Percentiles rank a stretch among this genome's conserved stretches.
phyloP scores from a whole-genome alignment of 2,113 vertebrate species.

The Chiloscyllium plagiosum region DNA sequence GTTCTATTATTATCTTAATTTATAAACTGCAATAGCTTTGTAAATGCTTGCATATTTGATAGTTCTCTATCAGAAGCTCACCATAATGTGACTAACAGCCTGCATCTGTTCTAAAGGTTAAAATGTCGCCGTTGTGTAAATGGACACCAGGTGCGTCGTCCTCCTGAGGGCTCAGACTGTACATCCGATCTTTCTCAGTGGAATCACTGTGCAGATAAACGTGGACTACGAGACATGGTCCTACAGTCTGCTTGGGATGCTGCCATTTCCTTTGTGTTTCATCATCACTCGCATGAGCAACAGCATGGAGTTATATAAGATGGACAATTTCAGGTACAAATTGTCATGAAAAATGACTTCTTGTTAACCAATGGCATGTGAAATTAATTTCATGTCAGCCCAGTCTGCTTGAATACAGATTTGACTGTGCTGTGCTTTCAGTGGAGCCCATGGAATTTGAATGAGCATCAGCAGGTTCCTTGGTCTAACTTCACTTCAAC shows the following conservation, averaged over 20 bases:
- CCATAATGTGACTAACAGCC: not conserved
- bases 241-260: conserved; percentile 83
- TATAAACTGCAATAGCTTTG: not conserved
- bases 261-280: conserved; percentile 80
- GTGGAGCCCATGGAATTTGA: not conserved
- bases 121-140: conserved; percentile 86
- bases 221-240: conserved; percentile 74
- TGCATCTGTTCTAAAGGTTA: conserved; percentile 58
- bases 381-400: not conserved
- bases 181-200: conserved; percentile 88
- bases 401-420: not conserved
- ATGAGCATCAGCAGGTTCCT: not conserved
- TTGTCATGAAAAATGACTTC: not conserved
- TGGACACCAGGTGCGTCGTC: conserved; percentile 66
- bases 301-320: conserved; percentile 66
- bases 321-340: conserved; percentile 39
- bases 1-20: not conserved
- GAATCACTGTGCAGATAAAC: conserved; percentile 80
- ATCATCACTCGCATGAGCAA: conserved; percentile 86
- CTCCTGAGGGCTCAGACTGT: conserved; percentile 72
- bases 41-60: not conserved
- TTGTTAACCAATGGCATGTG: not conserved
- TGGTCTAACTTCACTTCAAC: not conserved
- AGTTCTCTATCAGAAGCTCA: not conserved
- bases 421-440: not conserved